Conservation (phyloP, 2,888 invertebrate genomes). For the Caenorhabditis virilis region DNA sequence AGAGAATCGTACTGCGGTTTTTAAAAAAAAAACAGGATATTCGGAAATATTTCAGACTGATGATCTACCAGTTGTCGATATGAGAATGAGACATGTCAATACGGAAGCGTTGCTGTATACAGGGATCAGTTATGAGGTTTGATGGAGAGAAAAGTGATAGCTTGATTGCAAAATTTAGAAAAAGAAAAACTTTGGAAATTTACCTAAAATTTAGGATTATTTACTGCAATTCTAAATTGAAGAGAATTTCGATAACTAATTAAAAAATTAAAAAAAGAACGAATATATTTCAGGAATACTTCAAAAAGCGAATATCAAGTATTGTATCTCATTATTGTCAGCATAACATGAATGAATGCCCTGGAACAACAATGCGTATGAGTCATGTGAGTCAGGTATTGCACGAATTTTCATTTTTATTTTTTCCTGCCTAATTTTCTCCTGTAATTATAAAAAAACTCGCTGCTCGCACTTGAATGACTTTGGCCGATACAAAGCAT, state of each 20-base stretch:
- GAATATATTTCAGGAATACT: slow-evolving; percentile 55
- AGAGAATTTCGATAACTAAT: neutral
- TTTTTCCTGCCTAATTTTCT: too few species aligned
- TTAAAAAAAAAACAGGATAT: too few species aligned
- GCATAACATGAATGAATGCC: slow-evolving; percentile 60
- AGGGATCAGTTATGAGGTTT: slow-evolving; percentile 55
- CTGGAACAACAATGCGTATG: slow-evolving; percentile 50
- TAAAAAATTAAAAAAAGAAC: neutral
- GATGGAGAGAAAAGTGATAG: neutral
- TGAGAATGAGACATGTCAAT: slow-evolving; percentile 58
- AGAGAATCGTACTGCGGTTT: too few species aligned
- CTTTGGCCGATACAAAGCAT: too few species aligned
- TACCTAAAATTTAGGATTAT: too few species aligned
- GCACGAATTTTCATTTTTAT: slow-evolving; percentile 15
- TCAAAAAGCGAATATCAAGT: slow-evolving; percentile 62
- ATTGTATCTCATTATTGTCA: slow-evolving; percentile 64
- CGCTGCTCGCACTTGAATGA: too few species aligned
- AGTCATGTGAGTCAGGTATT: slow-evolving; percentile 44
- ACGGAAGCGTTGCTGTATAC: slow-evolving; percentile 54
- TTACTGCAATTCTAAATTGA: neutral
- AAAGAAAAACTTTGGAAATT: too few species aligned
- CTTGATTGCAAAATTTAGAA: too few species aligned
- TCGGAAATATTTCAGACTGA: slow-evolving; percentile 43
- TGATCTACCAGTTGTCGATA: slow-evolving; percentile 50
- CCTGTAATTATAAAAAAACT: too few species aligned